phyloP scores from a whole-genome alignment of 2,888 invertebrate species.

The Cheilosia vulpina region DNA sequence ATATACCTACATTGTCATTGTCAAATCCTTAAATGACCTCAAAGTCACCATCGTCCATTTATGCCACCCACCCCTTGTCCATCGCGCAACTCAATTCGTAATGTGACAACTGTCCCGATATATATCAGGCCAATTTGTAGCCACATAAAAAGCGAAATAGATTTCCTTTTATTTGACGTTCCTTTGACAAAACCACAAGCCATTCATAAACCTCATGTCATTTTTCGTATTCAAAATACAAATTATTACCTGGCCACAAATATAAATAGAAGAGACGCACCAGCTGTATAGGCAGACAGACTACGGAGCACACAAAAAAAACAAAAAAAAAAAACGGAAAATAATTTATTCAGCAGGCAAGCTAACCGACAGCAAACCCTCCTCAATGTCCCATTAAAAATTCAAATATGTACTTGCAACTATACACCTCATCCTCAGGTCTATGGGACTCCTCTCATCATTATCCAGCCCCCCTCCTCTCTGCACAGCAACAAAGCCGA shows the following conservation, averaged over 20 bases:
- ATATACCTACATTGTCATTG: too few relatives aligned
- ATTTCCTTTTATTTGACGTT: not conserved
- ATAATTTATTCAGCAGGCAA: conserved; percentile 58
- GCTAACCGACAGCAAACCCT: conserved; percentile 62
- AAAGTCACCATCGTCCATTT: too few relatives aligned
- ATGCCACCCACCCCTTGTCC: too few relatives aligned
- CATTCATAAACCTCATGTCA: conserved; percentile 39
- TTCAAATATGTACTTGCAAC: conserved; percentile 48
- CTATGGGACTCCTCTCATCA: conserved; percentile 1
- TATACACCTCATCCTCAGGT: conserved; percentile 21
- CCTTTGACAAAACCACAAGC: conserved; percentile 31
- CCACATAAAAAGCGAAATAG: not conserved
- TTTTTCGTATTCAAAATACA: conserved; percentile 45
- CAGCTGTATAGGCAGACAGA: not conserved
- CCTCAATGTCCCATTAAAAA: conserved; percentile 72
- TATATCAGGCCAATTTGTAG: too few relatives aligned
- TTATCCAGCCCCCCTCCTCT: not conserved
- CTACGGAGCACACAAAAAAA: not conserved
- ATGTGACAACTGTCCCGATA: too few relatives aligned
- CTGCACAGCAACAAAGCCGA: conserved; percentile 6
- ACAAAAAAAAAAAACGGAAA: conserved; percentile 24
- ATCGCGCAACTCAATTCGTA: too few relatives aligned
- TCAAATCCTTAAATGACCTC: too few relatives aligned
- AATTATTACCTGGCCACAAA: conserved; percentile 38
- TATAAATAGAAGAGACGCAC: conserved; percentile 24